phyloP scores from a whole-genome alignment of 2,797 vertebrate species.

The Rhinella marina region DNA sequence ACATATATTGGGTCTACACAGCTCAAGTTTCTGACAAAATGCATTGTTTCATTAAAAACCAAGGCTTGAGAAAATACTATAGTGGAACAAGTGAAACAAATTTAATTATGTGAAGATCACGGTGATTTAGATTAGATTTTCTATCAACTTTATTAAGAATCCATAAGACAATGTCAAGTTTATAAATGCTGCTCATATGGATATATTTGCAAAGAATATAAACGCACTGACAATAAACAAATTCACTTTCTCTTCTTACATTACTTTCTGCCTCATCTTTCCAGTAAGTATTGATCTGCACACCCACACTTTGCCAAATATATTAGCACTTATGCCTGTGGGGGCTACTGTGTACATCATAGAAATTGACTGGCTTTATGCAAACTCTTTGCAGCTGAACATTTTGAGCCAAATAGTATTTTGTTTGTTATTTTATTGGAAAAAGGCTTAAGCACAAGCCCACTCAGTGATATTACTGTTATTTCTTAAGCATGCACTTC shows the following conservation, averaged over 20 bases:
- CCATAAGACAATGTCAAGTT: slow-evolving; percentile 26
- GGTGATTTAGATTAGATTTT: slow-evolving; percentile 31
- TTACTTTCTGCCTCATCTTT: slow-evolving; percentile 46
- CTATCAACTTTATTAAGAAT: slow-evolving; percentile 41
- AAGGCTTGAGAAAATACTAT: background rate
- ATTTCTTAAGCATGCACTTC: background rate
- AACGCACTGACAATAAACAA: slow-evolving; percentile 32
- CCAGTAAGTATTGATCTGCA: slow-evolving; percentile 45
- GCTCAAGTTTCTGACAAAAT: slow-evolving; percentile 14
- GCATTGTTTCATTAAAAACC: slow-evolving; percentile 23
- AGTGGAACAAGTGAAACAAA: slow-evolving; percentile 12
- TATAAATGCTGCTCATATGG: slow-evolving; percentile 31
- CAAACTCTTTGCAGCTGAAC: slow-evolving; percentile 9
- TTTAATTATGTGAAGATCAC: slow-evolving; percentile 16
- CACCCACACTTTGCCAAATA: slow-evolving; percentile 52
- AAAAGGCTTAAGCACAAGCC: slow-evolving; percentile 17
- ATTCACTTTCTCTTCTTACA: slow-evolving; percentile 10
- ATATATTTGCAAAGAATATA: slow-evolving; percentile 13
- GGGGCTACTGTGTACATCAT: slow-evolving; percentile 13
- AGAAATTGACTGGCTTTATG: slow-evolving; percentile 41
- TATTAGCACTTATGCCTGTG: slow-evolving; percentile 46
- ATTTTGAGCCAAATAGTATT: slow-evolving; percentile 23
- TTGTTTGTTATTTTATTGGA: slow-evolving; percentile 18
- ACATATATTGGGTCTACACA: slow-evolving; percentile 4
- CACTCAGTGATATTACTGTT: background rate